phyloP scores from a whole-genome alignment of 2,888 invertebrate genomes.

The Leptinotarsa juncta region DNA sequence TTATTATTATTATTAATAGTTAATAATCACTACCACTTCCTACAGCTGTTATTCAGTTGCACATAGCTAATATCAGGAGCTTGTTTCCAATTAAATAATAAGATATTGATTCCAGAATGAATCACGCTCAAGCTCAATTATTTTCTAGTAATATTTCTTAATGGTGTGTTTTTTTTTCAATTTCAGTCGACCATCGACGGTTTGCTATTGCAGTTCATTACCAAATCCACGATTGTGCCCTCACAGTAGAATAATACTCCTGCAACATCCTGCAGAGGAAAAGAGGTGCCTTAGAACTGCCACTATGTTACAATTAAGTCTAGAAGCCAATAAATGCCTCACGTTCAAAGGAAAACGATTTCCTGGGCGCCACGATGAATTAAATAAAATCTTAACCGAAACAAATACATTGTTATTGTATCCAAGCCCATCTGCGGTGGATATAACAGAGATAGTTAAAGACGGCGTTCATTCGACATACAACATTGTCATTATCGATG shows the following conservation, averaged over 20 bases:
- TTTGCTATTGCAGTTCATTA: constrained; percentile 92
- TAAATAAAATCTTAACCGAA: constrained; percentile 75
- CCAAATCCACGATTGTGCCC: constrained; percentile 78
- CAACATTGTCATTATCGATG: constrained; percentile 88
- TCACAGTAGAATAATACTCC: constrained; percentile 78
- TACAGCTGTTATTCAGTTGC: no score
- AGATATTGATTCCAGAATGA: not conserved
- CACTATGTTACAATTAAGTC: constrained; percentile 85
- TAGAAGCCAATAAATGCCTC: constrained; percentile 80
- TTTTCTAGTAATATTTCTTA: not conserved
- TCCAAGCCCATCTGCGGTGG: constrained; percentile 81
- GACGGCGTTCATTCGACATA: constrained; percentile 65
- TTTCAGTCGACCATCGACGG: constrained; percentile 81
- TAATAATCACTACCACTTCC: no score
- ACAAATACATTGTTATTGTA: constrained; percentile 82
- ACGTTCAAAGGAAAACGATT: constrained; percentile 87
- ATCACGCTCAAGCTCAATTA: not conserved
- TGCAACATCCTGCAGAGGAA: constrained; percentile 95
- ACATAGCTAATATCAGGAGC: no score
- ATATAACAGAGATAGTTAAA: constrained; percentile 56
- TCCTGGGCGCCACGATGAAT: constrained; percentile 75
- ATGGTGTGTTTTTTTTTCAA: not conserved
- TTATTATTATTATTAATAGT: no score
- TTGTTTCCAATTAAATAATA: no score
- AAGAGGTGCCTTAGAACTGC: constrained; percentile 90